A percentile compares a stretch with the other conserved stretches of the same genome.
These are phyloP conservation scores for Ethmia dodecea DNA, from an alignment of 2,888 invertebrate genomes.

Conservation along the genomic window DNA sequence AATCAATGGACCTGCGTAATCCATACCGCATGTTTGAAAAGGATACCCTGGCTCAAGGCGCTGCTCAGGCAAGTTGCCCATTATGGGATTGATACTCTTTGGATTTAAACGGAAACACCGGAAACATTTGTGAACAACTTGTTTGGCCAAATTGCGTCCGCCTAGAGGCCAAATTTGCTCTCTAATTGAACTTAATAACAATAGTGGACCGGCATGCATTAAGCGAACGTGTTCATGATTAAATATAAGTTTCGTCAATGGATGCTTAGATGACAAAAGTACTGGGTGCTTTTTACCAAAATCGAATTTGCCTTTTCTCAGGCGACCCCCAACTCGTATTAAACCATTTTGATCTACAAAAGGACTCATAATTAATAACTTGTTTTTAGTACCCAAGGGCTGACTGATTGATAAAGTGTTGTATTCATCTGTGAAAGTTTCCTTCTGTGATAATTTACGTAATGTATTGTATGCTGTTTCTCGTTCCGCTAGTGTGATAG, in stretches of 20 bases:
- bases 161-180: conserved; percentile 6
- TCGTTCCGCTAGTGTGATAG: too few species aligned
- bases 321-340: conserved; percentile 7
- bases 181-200: conserved; percentile 1
- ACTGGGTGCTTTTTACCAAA: conserved; percentile 8
- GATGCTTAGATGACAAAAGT: conserved; percentile 2
- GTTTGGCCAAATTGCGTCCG: conserved; percentile 7
- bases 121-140: conserved; percentile 3
- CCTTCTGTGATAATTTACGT: too few species aligned
- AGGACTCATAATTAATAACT: too few species aligned
- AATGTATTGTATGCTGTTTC: too few species aligned
- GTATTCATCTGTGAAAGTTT: too few species aligned
- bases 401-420: too few species aligned
- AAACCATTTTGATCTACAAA: conserved; percentile 4
- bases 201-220: conserved; percentile 6
- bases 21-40: conserved; percentile 4
- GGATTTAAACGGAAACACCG: conserved; percentile 6
- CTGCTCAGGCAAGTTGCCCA: conserved; percentile 10
- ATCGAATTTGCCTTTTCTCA: conserved; percentile 2
- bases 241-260: conserved; percentile 3
- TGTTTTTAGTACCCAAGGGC: too few species aligned
- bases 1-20: neutral
- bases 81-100: conserved; percentile 6
- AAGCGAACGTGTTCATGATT: conserved; percentile 3
- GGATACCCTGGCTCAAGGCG: conserved; percentile 11